A percentile compares a stretch with the other conserved stretches of the same genome.
These are phyloP conservation scores for Atrina japonica DNA, from an alignment of 2,888 invertebrate genomes.

Conservation along the genomic window DNA sequence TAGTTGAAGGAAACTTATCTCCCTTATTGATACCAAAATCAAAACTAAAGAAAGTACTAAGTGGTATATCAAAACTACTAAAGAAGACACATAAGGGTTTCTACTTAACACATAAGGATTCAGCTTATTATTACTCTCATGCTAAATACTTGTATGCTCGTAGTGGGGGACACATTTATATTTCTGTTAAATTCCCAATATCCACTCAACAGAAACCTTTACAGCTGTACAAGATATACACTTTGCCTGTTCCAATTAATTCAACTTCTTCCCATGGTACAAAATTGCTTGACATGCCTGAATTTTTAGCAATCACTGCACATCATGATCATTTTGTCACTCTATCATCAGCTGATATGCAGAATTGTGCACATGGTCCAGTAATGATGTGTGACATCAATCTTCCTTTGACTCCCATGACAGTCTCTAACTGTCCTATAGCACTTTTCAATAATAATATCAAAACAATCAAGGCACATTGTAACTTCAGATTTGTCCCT, in stretches of 20 bases:
- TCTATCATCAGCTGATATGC: conserved; percentile 2
- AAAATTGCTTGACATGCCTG: conserved; percentile 41
- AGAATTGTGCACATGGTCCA: not conserved
- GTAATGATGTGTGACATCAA: not conserved
- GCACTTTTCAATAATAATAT: not conserved
- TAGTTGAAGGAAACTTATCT: conserved; percentile 21
- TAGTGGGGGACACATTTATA: conserved; percentile 10
- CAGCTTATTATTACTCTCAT: conserved; percentile 15
- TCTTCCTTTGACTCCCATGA: not conserved
- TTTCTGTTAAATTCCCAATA: conserved; percentile 33
- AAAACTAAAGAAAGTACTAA: conserved; percentile 3
- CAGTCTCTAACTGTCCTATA: not conserved
- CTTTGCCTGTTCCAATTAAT: conserved; percentile 46
- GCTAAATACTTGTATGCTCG: conserved; percentile 23
- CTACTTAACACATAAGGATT: conserved; percentile 11
- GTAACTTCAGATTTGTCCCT: conserved; percentile 25
- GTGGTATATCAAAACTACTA: conserved; percentile 2
- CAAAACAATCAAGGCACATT: not conserved
- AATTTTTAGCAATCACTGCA: conserved; percentile 32
- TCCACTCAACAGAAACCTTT: conserved; percentile 40
- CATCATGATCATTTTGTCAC: conserved; percentile 25
- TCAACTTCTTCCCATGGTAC: conserved; percentile 43
- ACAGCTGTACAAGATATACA: conserved; percentile 30
- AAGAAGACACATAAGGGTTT: conserved; percentile 11
- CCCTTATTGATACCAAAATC: conserved; percentile 24